These are phyloP conservation scores for Drosophila biarmipes DNA, from an alignment of 1,140 invertebrate species.

Conservation along the genomic window DNA sequence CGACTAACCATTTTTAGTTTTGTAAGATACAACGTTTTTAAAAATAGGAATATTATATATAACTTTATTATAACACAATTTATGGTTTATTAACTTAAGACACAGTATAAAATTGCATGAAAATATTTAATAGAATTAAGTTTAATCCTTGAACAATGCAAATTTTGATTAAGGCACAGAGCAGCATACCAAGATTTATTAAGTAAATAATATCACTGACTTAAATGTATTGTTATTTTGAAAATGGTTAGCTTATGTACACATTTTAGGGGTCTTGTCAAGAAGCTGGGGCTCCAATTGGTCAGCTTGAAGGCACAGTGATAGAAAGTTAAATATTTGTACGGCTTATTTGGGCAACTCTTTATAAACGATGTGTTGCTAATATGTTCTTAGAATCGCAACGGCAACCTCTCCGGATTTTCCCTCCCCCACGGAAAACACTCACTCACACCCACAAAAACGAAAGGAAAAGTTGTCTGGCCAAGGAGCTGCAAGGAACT, in stretches of 20 bases:
- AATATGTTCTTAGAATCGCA: background rate
- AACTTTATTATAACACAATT: no score
- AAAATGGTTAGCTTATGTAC: background rate
- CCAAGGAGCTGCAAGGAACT: slow-evolving; percentile 73
- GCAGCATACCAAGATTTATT: no score
- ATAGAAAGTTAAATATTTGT: slow-evolving; percentile 11
- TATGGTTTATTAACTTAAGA: no score
- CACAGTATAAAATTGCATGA: no score
- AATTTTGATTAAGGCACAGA: no score
- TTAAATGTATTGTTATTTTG: background rate
- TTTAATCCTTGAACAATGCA: no score
- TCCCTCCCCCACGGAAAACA: slow-evolving; percentile 5
- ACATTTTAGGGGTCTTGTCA: background rate
- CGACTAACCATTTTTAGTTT: no score
- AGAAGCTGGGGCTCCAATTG: no score
- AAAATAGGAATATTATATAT: no score
- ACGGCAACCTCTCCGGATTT: slow-evolving; percentile 1
- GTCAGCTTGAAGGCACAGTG: background rate
- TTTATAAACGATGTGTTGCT: background rate
- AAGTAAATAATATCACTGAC: background rate
- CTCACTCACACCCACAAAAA: slow-evolving; percentile 49
- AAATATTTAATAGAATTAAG: background rate
- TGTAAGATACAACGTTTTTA: no score
- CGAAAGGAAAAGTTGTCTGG: slow-evolving; percentile 72
- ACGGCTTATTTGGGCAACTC: slow-evolving; percentile 10